Conservation (phyloP, 2,888 invertebrate species). For the Synanthedon andrenaeformis region DNA sequence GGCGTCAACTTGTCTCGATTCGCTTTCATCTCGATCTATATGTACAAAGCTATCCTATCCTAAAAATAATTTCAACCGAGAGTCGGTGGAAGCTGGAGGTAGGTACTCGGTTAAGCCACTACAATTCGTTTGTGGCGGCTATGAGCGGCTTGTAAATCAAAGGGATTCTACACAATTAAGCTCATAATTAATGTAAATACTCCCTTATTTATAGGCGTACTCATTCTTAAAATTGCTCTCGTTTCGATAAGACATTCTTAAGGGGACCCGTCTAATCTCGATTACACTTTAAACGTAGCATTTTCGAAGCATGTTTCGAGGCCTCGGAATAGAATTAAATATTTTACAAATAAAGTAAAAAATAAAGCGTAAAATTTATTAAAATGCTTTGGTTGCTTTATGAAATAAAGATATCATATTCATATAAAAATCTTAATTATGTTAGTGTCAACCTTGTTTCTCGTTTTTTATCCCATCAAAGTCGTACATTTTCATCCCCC, state of each 20-base stretch:
- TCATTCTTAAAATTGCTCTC: conserved; percentile 65
- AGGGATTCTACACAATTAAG: conserved; percentile 69
- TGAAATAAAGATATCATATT: too few relatives aligned
- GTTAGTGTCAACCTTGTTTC: too few relatives aligned
- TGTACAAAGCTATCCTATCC: conserved; percentile 35
- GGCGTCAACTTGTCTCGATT: conserved; percentile 54
- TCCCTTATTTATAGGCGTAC: conserved; percentile 62
- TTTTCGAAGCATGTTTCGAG: too few relatives aligned
- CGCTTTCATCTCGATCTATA: conserved; percentile 59
- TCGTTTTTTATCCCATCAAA: too few relatives aligned
- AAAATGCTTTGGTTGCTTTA: too few relatives aligned
- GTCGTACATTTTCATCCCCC: too few relatives aligned
- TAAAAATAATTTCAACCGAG: conserved; percentile 64
- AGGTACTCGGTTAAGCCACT: conserved; percentile 62
- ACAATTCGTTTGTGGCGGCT: conserved; percentile 66
- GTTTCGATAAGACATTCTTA: conserved; percentile 51
- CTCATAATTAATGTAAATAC: conserved; percentile 68
- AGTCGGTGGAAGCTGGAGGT: conserved; percentile 46
- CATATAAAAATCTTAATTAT: too few relatives aligned
- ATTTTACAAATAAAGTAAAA: too few relatives aligned
- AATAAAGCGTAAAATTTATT: too few relatives aligned
- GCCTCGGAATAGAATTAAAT: too few relatives aligned
- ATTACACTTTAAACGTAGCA: too few relatives aligned
- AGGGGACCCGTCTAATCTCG: conserved; percentile 26
- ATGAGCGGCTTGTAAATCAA: conserved; percentile 68